These are phyloP conservation scores for Leptinotarsa haldemani DNA, from an alignment of 2,888 invertebrate genomes.

Conservation along the genomic window DNA sequence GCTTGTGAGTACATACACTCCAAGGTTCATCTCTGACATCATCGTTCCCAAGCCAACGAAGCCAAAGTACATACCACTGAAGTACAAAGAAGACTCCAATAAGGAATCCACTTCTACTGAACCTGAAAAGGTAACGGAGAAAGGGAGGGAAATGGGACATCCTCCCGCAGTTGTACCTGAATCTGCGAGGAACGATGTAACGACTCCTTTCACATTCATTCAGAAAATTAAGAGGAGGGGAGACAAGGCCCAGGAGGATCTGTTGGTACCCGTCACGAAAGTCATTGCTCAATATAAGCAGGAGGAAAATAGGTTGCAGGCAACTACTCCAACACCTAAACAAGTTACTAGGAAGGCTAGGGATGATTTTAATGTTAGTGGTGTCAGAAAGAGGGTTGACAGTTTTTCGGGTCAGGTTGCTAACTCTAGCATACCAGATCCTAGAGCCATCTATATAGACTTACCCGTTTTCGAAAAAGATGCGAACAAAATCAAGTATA, in stretches of 20 bases:
- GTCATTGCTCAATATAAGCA: constrained; percentile 30
- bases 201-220: constrained; percentile 60
- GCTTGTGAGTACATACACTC: constrained; percentile 82
- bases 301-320: constrained; percentile 13
- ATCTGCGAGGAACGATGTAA: constrained; percentile 38
- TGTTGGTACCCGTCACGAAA: constrained; percentile 19
- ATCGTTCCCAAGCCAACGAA: constrained; percentile 56
- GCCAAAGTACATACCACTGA: constrained; percentile 61
- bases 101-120: constrained; percentile 25
- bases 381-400: constrained; percentile 41
- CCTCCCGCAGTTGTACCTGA: constrained; percentile 33
- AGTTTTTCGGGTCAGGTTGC: constrained; percentile 42
- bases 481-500: constrained; percentile 59
- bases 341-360: constrained; percentile 45
- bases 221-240: constrained; percentile 60
- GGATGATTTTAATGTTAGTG: constrained; percentile 49
- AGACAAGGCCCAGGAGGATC: constrained; percentile 18
- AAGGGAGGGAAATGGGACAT: constrained; percentile 39
- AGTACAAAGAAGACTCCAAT: constrained; percentile 55
- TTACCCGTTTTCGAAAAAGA: constrained; percentile 62
- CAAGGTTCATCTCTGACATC: constrained; percentile 70
- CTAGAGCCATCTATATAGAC: constrained; percentile 61
- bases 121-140: constrained; percentile 4
- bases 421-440: constrained; percentile 35
- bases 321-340: constrained; percentile 26